These are phyloP conservation scores for Corapipo altera DNA, from an alignment of 2,113 vertebrate genomes.

Conservation along the genomic window DNA sequence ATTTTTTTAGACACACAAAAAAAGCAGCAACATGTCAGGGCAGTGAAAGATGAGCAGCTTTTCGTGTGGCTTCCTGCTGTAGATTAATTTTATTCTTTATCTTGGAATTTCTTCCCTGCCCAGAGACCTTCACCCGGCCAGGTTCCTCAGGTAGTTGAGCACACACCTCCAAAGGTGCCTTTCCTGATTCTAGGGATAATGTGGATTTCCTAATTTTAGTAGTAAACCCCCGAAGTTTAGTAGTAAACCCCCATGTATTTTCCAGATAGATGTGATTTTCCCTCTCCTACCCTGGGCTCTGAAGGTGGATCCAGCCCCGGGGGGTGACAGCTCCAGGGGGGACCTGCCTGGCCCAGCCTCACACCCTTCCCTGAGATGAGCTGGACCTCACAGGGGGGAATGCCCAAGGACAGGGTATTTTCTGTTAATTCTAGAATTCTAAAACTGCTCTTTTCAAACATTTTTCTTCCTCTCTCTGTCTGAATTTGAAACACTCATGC, in stretches of 20 bases:
- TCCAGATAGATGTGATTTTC: background rate
- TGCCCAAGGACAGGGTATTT: background rate
- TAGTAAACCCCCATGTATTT: background rate
- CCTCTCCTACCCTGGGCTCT: background rate
- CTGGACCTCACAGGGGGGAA: background rate
- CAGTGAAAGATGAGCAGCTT: background rate
- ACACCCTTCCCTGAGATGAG: background rate
- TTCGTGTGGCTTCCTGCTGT: background rate
- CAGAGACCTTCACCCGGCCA: background rate
- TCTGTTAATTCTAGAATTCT: background rate
- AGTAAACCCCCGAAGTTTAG: too few relatives aligned
- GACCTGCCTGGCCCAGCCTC: background rate
- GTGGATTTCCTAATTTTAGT: background rate
- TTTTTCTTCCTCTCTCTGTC: background rate
- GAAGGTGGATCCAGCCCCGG: background rate
- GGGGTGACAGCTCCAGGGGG: background rate
- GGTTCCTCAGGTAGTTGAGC: background rate
- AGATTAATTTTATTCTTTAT: background rate
- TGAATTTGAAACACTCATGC: rapidly evolving
- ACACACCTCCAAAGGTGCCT: background rate
- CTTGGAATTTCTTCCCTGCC: background rate
- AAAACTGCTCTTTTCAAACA: background rate
- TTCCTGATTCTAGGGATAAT: background rate
- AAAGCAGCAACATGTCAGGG: background rate
- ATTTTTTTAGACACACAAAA: background rate